phyloP scores from a whole-genome alignment of 2,888 invertebrate species.

The Orthosia gothica region DNA sequence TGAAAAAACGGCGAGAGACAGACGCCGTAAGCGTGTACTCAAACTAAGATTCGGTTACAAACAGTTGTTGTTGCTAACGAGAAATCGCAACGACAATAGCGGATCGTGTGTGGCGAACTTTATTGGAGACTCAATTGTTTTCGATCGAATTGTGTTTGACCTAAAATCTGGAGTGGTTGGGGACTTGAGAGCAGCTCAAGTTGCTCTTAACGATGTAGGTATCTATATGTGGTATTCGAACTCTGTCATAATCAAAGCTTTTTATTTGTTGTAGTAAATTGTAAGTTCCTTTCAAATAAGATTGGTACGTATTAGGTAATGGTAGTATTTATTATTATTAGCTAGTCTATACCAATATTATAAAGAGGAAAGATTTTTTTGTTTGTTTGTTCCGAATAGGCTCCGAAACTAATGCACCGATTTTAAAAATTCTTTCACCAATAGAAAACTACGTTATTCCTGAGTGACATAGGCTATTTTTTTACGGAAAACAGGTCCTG shows the following conservation, averaged over 20 bases:
- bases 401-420: too few species aligned
- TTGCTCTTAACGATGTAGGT: slow-evolving; percentile 1
- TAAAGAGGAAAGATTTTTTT: too few species aligned
- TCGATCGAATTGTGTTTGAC: slow-evolving; percentile 50
- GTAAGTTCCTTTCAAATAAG: not conserved
- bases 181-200: slow-evolving; percentile 25
- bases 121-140: slow-evolving; percentile 60
- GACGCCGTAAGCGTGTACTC: slow-evolving; percentile 78
- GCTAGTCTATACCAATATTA: too few species aligned
- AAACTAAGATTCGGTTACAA: slow-evolving; percentile 87
- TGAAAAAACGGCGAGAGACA: slow-evolving; percentile 84
- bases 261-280: not conserved
- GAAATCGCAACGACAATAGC: slow-evolving; percentile 74
- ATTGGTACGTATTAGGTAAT: not conserved
- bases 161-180: slow-evolving; percentile 37
- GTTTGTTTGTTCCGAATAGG: too few species aligned
- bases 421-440: too few species aligned
- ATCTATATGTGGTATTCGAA: not conserved
- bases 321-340: too few species aligned
- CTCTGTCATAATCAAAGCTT: slow-evolving; percentile 2
- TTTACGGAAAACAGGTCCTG: too few species aligned
- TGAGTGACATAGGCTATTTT: too few species aligned
- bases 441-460: too few species aligned
- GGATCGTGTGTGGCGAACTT: slow-evolving; percentile 36
- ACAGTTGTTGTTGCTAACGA: slow-evolving; percentile 81